These are phyloP conservation scores for Gymnogyps californianus DNA, from an alignment of 2,113 vertebrate species.

Conservation along the genomic window DNA sequence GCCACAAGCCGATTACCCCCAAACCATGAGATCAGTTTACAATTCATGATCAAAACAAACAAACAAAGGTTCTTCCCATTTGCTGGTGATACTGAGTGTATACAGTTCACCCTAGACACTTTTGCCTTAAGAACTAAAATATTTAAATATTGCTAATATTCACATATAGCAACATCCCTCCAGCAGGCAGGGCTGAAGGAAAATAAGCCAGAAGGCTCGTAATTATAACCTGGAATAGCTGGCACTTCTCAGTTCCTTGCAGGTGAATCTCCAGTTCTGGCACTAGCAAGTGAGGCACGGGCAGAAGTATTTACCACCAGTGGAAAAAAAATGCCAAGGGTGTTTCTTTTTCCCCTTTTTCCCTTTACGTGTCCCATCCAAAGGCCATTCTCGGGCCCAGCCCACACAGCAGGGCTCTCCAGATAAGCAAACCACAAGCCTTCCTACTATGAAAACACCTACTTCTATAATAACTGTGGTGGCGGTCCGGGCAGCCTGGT, in stretches of 20 bases:
- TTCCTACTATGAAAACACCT: neutral
- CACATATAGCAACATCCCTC: neutral
- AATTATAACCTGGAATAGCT: neutral
- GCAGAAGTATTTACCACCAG: neutral
- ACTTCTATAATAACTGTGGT: fast-evolving
- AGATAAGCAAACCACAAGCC: neutral
- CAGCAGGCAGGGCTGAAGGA: neutral
- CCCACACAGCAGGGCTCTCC: neutral
- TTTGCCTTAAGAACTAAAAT: neutral
- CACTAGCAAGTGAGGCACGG: neutral
- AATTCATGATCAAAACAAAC: slow-evolving; percentile 11
- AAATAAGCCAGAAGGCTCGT: neutral
- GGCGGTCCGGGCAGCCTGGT: neutral
- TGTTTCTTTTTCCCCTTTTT: neutral
- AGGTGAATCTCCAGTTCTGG: neutral
- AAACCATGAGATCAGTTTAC: neutral
- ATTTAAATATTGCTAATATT: slow-evolving; percentile 32
- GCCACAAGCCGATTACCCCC: neutral
- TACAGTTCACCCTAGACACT: neutral
- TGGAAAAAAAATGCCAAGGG: neutral
- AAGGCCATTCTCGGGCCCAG: neutral
- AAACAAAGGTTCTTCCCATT: slow-evolving; percentile 9
- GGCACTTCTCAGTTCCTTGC: neutral
- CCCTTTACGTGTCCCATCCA: neutral
- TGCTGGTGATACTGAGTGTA: neutral